Percentiles rank a stretch among this genome's conserved stretches.
Conservation (phyloP, 2,113 vertebrate genomes). For the Loxodonta africana region DNA sequence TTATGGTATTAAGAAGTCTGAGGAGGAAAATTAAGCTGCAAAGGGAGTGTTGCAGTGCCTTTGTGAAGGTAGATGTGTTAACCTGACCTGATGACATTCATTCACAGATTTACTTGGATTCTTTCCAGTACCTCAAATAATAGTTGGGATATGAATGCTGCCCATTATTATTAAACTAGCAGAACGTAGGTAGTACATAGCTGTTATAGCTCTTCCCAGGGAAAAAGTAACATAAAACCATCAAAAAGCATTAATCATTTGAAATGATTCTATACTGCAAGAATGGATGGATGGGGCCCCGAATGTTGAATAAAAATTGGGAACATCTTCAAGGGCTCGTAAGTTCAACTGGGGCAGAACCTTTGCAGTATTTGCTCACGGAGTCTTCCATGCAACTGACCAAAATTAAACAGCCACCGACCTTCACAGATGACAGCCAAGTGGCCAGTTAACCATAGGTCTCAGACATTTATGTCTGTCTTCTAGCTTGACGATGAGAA, state of each 20-base stretch:
- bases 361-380: neutral
- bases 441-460: neutral
- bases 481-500: neutral
- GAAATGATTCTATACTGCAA: slow-evolving; percentile 56
- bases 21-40: neutral
- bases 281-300: neutral
- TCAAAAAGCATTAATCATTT: neutral
- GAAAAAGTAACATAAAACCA: slow-evolving; percentile 40
- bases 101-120: slow-evolving; percentile 72
- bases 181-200: slow-evolving; percentile 13
- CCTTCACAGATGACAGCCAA: neutral
- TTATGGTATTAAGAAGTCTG: neutral
- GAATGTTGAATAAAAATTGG: neutral
- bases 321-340: neutral
- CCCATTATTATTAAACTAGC: slow-evolving; percentile 68
- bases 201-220: slow-evolving; percentile 35
- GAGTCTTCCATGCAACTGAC: neutral
- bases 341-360: neutral
- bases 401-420: neutral
- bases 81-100: slow-evolving; percentile 79
- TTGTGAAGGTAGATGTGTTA: slow-evolving; percentile 75
- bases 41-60: neutral
- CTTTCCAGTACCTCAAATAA: slow-evolving; percentile 66
- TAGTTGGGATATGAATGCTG: slow-evolving; percentile 78
- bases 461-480: neutral